Percentiles rank a stretch among this genome's conserved stretches.
Conservation (phyloP, 1,140 invertebrate genomes). For the Aphis craccivora region DNA sequence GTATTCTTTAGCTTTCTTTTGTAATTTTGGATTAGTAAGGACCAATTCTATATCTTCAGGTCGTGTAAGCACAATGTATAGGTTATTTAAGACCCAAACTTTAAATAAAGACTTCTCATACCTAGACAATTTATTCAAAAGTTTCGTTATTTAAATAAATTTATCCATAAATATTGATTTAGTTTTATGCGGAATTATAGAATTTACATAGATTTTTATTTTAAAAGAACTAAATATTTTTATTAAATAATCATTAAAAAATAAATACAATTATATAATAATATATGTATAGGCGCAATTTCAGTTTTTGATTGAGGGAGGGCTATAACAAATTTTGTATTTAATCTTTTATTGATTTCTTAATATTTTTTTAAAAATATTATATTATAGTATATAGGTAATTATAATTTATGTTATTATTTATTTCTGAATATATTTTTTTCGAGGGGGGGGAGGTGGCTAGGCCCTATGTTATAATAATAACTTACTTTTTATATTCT, state of each 20-base stretch:
- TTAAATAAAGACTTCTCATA: slow-evolving; percentile 43
- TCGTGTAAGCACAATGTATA: slow-evolving; percentile 46
- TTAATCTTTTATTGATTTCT: too few relatives aligned
- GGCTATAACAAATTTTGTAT: too few relatives aligned
- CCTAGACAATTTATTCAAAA: slow-evolving; percentile 7
- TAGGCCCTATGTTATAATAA: background rate
- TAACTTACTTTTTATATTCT: background rate
- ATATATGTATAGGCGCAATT: too few relatives aligned
- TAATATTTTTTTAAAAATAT: too few relatives aligned
- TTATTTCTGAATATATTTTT: too few relatives aligned
- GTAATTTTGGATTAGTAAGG: slow-evolving; percentile 40
- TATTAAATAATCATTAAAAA: background rate
- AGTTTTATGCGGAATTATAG: too few relatives aligned
- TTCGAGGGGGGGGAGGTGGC: too few relatives aligned
- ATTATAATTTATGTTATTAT: too few relatives aligned
- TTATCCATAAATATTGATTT: background rate
- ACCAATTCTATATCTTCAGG: slow-evolving; percentile 55
- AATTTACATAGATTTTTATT: too few relatives aligned
- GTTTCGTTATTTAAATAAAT: background rate
- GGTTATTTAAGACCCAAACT: slow-evolving; percentile 47
- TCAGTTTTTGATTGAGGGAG: too few relatives aligned
- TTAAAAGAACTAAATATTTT: background rate
- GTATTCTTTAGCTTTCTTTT: slow-evolving; percentile 52
- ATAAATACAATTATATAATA: too few relatives aligned
- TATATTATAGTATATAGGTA: too few relatives aligned